Evolutionary conservation across 2,113 vertebrate genomes (phyloP).

Genomic region (Phocoena phocoena): DNA sequence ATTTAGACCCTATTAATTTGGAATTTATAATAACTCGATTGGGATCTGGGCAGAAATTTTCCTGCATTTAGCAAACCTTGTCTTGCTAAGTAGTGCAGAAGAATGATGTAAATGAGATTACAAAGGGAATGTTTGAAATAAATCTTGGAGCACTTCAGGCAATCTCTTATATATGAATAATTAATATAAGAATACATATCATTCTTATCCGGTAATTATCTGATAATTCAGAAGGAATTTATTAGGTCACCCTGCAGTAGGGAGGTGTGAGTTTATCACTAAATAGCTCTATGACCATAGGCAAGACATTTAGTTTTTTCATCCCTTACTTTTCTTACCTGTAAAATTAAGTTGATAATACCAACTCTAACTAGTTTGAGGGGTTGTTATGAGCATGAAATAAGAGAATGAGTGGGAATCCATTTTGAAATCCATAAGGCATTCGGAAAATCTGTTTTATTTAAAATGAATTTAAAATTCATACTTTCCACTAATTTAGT

Average conservation of each 20-base stretch:
- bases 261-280: slow-evolving; percentile 1
- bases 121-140: slow-evolving; percentile 63
- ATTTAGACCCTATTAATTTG: slow-evolving; percentile 78
- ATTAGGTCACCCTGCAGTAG: slow-evolving; percentile 53
- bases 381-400: background rate
- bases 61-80: slow-evolving; percentile 69
- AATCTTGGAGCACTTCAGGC: slow-evolving; percentile 71
- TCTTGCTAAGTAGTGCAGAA: slow-evolving; percentile 52
- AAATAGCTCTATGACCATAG: slow-evolving; percentile 34
- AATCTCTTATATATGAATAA: slow-evolving; percentile 74
- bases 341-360: slow-evolving; percentile 28
- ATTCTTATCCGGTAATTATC: slow-evolving; percentile 73
- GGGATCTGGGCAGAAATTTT: slow-evolving; percentile 67
- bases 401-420: background rate
- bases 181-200: slow-evolving; percentile 69
- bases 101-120: slow-evolving; percentile 68
- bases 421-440: slow-evolving; percentile 36
- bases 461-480: slow-evolving; percentile 44
- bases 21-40: slow-evolving; percentile 76
- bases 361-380: background rate
- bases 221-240: slow-evolving; percentile 68
- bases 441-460: background rate
- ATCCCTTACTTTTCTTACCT: slow-evolving; percentile 55
- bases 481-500: slow-evolving; percentile 23
- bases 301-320: slow-evolving; percentile 17